A percentile compares a stretch with the other conserved stretches of the same genome.
phyloP scores from a whole-genome alignment of 2,888 invertebrate species.

The Archips crataeganus region DNA sequence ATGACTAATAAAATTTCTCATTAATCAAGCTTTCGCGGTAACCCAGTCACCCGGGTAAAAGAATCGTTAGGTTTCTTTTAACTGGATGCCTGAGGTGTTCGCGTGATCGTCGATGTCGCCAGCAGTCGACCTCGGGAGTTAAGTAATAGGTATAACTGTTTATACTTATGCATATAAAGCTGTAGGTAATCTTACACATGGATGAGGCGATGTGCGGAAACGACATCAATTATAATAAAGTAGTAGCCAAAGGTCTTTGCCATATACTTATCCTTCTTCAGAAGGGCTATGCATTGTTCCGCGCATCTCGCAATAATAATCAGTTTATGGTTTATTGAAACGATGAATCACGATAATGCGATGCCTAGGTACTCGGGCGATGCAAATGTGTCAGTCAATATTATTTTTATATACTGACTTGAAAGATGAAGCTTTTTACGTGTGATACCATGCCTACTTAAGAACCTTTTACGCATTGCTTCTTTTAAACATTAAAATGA shows the following conservation, averaged over 20 bases:
- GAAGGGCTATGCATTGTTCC: constrained; percentile 52
- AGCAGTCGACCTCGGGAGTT: background rate
- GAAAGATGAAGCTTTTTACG: too few relatives aligned
- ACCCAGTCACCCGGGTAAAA: background rate
- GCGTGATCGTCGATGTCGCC: background rate
- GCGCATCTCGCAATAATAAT: constrained; percentile 56
- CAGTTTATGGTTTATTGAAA: constrained; percentile 52
- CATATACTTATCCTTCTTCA: constrained; percentile 15
- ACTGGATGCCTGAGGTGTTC: constrained; percentile 2
- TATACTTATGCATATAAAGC: constrained; percentile 7
- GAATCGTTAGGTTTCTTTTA: background rate
- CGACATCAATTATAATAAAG: constrained; percentile 60
- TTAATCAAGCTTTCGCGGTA: background rate
- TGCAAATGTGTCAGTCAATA: constrained; percentile 28
- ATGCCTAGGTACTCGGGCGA: constrained; percentile 48
- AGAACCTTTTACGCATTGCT: too few relatives aligned
- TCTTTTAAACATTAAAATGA: too few relatives aligned
- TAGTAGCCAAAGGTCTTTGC: constrained; percentile 17
- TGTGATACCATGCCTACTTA: too few relatives aligned
- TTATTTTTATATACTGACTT: background rate
- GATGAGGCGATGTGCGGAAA: constrained; percentile 58
- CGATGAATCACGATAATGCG: constrained; percentile 54
- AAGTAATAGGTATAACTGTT: background rate
- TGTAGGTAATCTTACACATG: constrained; percentile 16
- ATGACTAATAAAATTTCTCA: background rate